phyloP scores from a whole-genome alignment of 1,140 invertebrate species.

The Sycobia sp. region DNA sequence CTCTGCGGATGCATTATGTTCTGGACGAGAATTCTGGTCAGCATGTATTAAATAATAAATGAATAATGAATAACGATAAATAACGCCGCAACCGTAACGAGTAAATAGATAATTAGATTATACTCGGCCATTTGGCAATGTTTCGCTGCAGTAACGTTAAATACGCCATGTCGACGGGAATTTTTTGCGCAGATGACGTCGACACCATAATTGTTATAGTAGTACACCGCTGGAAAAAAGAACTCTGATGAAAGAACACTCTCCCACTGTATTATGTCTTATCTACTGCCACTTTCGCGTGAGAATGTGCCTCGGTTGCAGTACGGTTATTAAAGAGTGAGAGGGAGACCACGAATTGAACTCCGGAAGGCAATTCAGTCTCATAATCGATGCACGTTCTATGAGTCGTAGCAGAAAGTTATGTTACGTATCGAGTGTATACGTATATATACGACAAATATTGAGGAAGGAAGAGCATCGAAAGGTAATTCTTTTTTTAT shows the following conservation, averaged over 20 bases:
- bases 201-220: too few relatives aligned
- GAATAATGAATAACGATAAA: conserved; percentile 4
- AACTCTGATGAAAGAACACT: neutral
- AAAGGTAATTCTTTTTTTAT: too few relatives aligned
- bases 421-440: too few relatives aligned
- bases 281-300: conserved; percentile 1
- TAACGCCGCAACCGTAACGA: conserved; percentile 31
- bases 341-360: neutral
- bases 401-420: too few relatives aligned
- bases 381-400: neutral
- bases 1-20: too few relatives aligned
- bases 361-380: conserved; percentile 1
- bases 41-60: too few relatives aligned
- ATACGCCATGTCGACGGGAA: neutral
- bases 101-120: conserved; percentile 38
- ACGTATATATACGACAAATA: too few relatives aligned
- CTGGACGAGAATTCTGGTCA: too few relatives aligned
- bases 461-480: too few relatives aligned
- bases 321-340: too few relatives aligned
- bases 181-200: neutral
- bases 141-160: neutral
- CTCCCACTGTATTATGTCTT: neutral
- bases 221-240: too few relatives aligned
- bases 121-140: conserved; percentile 28
- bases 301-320: neutral